A percentile compares a stretch with the other conserved stretches of the same genome.
Conservation (phyloP, 2,797 vertebrate species). For the Nasua narica region DNA sequence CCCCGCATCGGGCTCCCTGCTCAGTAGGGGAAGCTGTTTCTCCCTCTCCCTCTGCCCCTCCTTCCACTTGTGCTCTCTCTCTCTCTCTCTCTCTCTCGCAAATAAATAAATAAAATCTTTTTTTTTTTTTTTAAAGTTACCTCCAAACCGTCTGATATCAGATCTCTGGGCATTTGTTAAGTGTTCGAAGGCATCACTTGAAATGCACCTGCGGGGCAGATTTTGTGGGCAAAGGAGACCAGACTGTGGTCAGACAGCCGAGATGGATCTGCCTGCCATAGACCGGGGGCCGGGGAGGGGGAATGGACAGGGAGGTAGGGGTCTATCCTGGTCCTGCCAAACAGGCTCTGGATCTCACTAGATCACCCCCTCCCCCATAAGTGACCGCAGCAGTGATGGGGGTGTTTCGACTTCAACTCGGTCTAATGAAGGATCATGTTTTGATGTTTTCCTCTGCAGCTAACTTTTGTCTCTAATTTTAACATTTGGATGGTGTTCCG, state of each 20-base stretch:
- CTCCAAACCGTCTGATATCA: not conserved
- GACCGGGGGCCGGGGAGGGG: too few relatives aligned
- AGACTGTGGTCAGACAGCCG: not conserved
- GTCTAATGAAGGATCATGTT: not conserved
- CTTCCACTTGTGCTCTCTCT: not conserved
- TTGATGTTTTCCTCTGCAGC: constrained; percentile 15
- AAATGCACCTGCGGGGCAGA: not conserved
- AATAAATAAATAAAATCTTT: not conserved
- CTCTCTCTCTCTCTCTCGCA: not conserved
- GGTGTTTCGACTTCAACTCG: not conserved
- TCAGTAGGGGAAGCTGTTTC: too few relatives aligned
- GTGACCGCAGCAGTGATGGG: not conserved
- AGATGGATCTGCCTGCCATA: rapidly evolving
- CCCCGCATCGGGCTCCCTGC: not conserved
- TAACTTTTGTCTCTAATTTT: constrained; percentile 30
- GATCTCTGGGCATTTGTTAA: not conserved
- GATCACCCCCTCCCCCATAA: too few relatives aligned
- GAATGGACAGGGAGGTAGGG: not conserved
- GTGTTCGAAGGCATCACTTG: not conserved
- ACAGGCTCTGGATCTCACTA: not conserved
- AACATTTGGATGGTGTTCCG: not conserved
- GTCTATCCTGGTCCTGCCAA: not conserved
- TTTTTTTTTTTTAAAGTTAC: not conserved
- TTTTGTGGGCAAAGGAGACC: not conserved
- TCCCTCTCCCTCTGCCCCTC: not conserved